phyloP scores from a whole-genome alignment of 2,797 vertebrate species.

The Anguilla anguilla region DNA sequence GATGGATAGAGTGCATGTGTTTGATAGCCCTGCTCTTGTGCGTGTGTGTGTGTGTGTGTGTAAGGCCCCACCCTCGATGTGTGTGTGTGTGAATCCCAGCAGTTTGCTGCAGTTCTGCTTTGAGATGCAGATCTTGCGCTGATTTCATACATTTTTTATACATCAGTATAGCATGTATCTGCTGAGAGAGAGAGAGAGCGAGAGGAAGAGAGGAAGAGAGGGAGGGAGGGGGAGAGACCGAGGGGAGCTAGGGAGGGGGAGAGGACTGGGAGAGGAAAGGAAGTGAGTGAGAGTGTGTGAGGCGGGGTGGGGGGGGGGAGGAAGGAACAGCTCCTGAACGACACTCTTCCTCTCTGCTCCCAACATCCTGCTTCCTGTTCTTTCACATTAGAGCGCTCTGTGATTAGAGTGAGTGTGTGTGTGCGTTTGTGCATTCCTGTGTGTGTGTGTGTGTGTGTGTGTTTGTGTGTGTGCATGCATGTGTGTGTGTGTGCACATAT shows the following conservation, averaged over 20 bases:
- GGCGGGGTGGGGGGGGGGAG: background rate
- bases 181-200: background rate
- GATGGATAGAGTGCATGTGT: too few species aligned
- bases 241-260: background rate
- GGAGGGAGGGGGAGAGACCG: slow-evolving; percentile 30
- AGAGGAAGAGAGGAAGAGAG: background rate
- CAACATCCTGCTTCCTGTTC: background rate
- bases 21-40: too few species aligned
- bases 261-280: background rate
- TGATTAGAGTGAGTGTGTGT: background rate
- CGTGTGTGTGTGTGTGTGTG: background rate
- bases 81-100: background rate
- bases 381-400: background rate
- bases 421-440: background rate
- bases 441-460: background rate
- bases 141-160: background rate
- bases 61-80: background rate
- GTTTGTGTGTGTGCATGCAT: background rate
- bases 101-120: background rate
- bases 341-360: background rate
- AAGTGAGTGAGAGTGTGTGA: background rate
- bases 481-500: background rate
- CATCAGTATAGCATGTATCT: background rate
- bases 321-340: background rate
- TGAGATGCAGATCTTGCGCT: background rate